These are phyloP conservation scores for Pygocentrus nattereri DNA, from an alignment of 2,797 vertebrate genomes.

Conservation along the genomic window DNA sequence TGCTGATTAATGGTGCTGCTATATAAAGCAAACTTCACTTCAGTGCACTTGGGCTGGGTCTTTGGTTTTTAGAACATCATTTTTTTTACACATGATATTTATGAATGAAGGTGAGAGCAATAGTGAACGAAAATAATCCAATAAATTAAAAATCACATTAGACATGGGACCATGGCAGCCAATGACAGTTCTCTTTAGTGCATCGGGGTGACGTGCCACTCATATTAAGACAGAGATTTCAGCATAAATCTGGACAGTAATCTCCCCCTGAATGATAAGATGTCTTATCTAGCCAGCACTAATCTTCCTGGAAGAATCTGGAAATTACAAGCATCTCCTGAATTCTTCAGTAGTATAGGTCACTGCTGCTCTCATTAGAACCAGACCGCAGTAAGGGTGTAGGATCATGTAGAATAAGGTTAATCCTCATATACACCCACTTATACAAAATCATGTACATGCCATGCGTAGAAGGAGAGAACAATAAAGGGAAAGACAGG, in stretches of 20 bases:
- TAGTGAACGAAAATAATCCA: background rate
- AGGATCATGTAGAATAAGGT: slow-evolving; percentile 24
- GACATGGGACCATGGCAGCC: background rate
- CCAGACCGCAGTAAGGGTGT: background rate
- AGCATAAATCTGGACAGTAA: slow-evolving; percentile 71
- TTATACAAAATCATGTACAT: too few relatives aligned
- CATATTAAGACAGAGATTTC: slow-evolving; percentile 59
- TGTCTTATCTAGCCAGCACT: slow-evolving; percentile 67
- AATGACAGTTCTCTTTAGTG: background rate
- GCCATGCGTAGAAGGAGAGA: too few relatives aligned
- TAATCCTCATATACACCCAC: background rate
- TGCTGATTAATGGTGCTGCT: background rate
- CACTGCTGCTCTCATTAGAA: slow-evolving; percentile 36
- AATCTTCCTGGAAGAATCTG: slow-evolving; percentile 51
- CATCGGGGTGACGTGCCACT: background rate
- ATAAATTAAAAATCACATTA: slow-evolving; percentile 14
- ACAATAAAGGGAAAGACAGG: too few relatives aligned
- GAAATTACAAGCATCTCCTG: slow-evolving; percentile 45
- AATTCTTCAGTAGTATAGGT: background rate
- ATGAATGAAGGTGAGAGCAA: background rate
- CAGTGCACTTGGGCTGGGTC: background rate
- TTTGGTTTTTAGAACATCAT: too few relatives aligned
- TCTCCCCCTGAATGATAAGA: slow-evolving; percentile 64
- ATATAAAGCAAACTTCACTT: background rate
- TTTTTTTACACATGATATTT: background rate